Conservation (phyloP, 2,797 vertebrate genomes). For the Sebastes kiyomatsui region DNA sequence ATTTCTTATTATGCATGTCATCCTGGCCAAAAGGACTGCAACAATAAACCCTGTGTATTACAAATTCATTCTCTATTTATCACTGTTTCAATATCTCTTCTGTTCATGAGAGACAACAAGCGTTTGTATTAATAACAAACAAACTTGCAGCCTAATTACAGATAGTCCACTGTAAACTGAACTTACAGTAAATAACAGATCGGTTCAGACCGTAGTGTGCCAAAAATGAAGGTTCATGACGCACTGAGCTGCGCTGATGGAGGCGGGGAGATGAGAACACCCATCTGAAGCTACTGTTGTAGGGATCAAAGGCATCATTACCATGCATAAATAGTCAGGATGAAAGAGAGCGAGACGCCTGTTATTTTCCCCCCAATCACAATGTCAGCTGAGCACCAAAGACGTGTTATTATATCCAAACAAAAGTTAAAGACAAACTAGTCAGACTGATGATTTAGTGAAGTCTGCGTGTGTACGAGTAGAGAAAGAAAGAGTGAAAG, state of each 20-base stretch:
- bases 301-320: slow-evolving; percentile 58
- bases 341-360: slow-evolving; percentile 42
- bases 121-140: slow-evolving; percentile 1
- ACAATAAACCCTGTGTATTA: not conserved
- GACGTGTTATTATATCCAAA: slow-evolving; percentile 38
- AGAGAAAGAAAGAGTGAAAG: not conserved
- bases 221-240: slow-evolving; percentile 23
- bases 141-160: not conserved
- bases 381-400: slow-evolving; percentile 26
- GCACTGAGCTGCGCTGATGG: slow-evolving; percentile 19
- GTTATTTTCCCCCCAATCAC: slow-evolving; percentile 51
- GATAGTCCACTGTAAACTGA: not conserved
- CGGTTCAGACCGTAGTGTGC: not conserved
- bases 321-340: slow-evolving; percentile 46
- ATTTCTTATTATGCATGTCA: not conserved
- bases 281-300: slow-evolving; percentile 26
- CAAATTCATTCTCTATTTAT: not conserved
- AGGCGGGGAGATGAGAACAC: slow-evolving; percentile 26
- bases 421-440: slow-evolving; percentile 47
- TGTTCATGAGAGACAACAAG: not conserved
- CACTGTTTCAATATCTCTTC: not conserved
- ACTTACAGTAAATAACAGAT: not conserved
- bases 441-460: slow-evolving; percentile 24
- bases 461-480: not conserved
- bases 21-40: not conserved